Conservation (phyloP, 2,888 invertebrate species). For the Spilarctia lutea region DNA sequence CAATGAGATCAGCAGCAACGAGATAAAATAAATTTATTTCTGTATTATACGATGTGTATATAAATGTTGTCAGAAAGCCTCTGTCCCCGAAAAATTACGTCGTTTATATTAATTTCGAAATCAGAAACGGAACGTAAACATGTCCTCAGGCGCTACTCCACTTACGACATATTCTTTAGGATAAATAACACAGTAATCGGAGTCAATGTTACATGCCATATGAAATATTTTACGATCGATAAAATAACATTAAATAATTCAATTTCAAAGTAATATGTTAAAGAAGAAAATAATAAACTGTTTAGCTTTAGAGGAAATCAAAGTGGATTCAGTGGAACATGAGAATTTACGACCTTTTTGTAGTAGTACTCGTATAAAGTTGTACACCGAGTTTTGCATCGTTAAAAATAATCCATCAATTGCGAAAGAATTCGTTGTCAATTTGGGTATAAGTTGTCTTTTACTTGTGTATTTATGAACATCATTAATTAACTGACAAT, state of each 20-base stretch:
- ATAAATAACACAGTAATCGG: conserved; percentile 44
- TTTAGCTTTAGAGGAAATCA: not conserved
- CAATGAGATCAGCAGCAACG: not conserved
- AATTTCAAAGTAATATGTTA: not conserved
- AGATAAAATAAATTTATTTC: conserved; percentile 22
- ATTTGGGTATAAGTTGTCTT: conserved; percentile 24
- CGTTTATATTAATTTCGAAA: conserved; percentile 60
- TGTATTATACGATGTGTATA: conserved; percentile 23
- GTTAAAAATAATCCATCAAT: conserved; percentile 11
- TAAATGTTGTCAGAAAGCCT: conserved; percentile 25
- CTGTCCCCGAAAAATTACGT: conserved; percentile 48
- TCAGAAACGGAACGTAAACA: conserved; percentile 54
- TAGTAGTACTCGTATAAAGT: not conserved
- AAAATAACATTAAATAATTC: not conserved
- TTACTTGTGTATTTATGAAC: conserved; percentile 12
- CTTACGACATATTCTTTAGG: conserved; percentile 54
- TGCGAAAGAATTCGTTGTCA: conserved; percentile 12
- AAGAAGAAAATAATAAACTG: no score
- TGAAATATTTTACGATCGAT: not conserved
- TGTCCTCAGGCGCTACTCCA: conserved; percentile 51
- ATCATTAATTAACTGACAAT: conserved; percentile 22
- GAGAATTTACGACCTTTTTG: conserved; percentile 1
- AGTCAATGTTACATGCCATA: conserved; percentile 1
- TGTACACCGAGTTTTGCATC: conserved; percentile 13
- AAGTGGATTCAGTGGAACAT: not conserved